Conservation (phyloP, 1,140 invertebrate genomes). For the Psix sp. region DNA sequence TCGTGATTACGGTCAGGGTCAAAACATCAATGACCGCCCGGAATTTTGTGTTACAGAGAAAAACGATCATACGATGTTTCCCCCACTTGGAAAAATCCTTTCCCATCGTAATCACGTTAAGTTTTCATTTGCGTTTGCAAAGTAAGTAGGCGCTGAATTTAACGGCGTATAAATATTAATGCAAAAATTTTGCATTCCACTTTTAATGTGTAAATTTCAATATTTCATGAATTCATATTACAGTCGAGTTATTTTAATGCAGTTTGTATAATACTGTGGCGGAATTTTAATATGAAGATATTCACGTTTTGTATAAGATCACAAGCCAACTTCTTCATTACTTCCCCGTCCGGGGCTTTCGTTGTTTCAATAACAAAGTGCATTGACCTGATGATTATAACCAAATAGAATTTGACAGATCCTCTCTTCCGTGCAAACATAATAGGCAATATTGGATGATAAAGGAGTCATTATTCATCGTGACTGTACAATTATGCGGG, state of each 20-base stretch:
- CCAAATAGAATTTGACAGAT: constrained; percentile 22
- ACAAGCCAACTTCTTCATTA: no score
- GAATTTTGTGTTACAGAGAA: constrained; percentile 19
- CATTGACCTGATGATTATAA: constrained; percentile 10
- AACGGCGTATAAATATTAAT: constrained; percentile 53
- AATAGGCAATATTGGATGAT: constrained; percentile 71
- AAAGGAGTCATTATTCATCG: constrained; percentile 64
- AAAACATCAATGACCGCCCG: constrained; percentile 39
- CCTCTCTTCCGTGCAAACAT: constrained; percentile 53
- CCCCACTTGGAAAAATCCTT: no score
- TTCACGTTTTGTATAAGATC: constrained; percentile 50
- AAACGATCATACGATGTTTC: no score
- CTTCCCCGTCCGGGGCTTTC: no score
- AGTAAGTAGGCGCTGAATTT: constrained; percentile 42
- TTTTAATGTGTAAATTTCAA: constrained; percentile 52
- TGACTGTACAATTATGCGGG: constrained; percentile 69
- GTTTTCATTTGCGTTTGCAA: constrained; percentile 43
- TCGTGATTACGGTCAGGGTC: constrained; percentile 55
- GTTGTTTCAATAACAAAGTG: constrained; percentile 13
- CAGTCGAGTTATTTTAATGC: constrained; percentile 50
- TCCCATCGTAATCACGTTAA: constrained; percentile 34
- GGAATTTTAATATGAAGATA: constrained; percentile 52
- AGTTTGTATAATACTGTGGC: constrained; percentile 40
- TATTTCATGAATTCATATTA: constrained; percentile 51
- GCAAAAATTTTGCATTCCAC: constrained; percentile 47